phyloP scores from a whole-genome alignment of 2,797 vertebrate genomes.

The Neosilurus hyrtlii region DNA sequence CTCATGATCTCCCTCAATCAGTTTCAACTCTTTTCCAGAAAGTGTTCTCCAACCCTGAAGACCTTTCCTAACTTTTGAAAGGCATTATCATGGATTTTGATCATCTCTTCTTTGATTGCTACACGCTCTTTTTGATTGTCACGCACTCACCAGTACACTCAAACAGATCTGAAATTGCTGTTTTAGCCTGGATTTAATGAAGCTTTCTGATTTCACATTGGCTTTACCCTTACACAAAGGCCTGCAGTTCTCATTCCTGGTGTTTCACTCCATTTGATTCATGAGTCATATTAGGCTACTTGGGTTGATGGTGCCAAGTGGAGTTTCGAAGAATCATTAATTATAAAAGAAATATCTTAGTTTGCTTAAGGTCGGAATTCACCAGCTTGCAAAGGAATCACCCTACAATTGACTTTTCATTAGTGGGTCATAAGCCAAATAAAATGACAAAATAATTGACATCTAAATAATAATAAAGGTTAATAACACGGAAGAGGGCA shows the following conservation, averaged over 20 bases:
- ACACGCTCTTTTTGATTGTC: constrained; percentile 20
- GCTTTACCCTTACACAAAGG: not conserved
- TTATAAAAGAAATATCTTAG: not conserved
- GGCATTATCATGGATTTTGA: constrained; percentile 16
- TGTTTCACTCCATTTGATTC: constrained; percentile 25
- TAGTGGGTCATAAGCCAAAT: constrained; percentile 17
- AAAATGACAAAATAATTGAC: constrained; percentile 10
- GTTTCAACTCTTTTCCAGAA: constrained; percentile 16
- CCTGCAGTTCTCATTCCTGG: not conserved
- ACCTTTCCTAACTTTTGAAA: constrained; percentile 6
- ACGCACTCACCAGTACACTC: constrained; percentile 9
- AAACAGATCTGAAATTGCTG: constrained; percentile 34
- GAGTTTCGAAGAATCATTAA: constrained; percentile 19
- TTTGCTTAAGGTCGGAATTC: not conserved
- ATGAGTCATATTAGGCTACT: constrained; percentile 19
- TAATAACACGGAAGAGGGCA: not conserved
- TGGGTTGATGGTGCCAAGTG: not conserved
- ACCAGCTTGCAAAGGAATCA: constrained; percentile 10
- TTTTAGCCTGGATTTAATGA: constrained; percentile 7
- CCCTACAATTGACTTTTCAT: constrained; percentile 12
- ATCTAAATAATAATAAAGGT: not conserved
- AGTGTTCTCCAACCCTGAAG: constrained; percentile 15
- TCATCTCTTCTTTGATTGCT: constrained; percentile 28
- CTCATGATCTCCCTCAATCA: constrained; percentile 3
- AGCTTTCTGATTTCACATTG: constrained; percentile 11